phyloP scores from a whole-genome alignment of 2,797 vertebrate genomes.

The Ptychadena robeensis region DNA sequence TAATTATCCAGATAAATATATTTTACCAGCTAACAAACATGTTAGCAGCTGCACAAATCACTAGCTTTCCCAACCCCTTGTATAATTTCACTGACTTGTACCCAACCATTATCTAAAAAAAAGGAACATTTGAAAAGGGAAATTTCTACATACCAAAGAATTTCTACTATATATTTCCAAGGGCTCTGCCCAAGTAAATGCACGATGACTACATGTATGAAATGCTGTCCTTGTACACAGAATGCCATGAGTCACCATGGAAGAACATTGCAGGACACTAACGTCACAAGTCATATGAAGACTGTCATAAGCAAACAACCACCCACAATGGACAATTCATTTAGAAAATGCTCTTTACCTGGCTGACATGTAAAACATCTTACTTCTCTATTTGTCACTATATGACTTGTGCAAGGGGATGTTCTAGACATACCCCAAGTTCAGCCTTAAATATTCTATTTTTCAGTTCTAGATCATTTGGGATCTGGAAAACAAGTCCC shows the following conservation, averaged over 20 bases:
- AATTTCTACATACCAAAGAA: conserved; percentile 23
- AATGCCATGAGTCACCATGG: neutral
- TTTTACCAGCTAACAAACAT: conserved; percentile 35
- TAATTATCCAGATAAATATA: conserved; percentile 39
- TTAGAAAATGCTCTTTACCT: neutral
- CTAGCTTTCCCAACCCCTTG: conserved; percentile 5
- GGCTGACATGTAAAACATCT: neutral
- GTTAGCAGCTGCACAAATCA: conserved; percentile 37
- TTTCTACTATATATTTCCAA: neutral
- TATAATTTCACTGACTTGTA: conserved; percentile 43
- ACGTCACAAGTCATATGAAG: neutral
- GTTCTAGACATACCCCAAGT: too few species aligned
- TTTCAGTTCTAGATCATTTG: too few species aligned
- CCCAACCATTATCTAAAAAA: conserved; percentile 33
- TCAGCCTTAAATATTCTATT: too few species aligned
- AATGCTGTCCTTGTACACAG: neutral
- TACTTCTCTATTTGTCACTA: neutral
- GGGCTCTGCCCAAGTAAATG: neutral
- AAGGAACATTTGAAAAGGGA: conserved; percentile 25
- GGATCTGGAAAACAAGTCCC: too few species aligned
- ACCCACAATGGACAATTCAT: too few species aligned
- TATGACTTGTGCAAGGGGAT: too few species aligned
- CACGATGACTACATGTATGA: neutral
- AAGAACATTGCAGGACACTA: neutral
- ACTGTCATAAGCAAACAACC: neutral